phyloP scores from a whole-genome alignment of 2,113 vertebrate species.

The Clarias magur region DNA sequence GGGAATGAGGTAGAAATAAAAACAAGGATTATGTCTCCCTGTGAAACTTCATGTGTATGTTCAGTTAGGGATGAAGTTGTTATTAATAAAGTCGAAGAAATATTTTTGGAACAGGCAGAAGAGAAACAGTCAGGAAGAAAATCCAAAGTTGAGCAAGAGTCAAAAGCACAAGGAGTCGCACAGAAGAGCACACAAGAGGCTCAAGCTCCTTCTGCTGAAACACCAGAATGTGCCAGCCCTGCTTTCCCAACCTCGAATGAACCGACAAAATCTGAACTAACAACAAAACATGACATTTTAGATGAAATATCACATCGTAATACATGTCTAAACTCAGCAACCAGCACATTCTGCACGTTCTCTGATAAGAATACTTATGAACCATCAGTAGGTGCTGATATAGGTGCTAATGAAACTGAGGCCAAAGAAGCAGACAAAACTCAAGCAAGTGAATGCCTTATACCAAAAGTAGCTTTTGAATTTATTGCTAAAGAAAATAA shows the following conservation, averaged over 20 bases:
- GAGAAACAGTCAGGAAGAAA: conserved; percentile 26
- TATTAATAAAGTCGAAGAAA: conserved; percentile 12
- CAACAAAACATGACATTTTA: neutral
- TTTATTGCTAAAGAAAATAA: conserved; percentile 6
- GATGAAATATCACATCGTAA: conserved; percentile 9
- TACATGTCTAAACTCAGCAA: neutral
- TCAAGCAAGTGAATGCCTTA: neutral
- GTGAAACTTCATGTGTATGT: neutral
- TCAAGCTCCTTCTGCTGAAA: conserved; percentile 19
- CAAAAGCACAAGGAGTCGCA: conserved; percentile 1
- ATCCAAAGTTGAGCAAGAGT: conserved; percentile 38
- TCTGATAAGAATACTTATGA: conserved; percentile 17
- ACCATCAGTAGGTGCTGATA: neutral
- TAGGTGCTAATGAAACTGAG: neutral
- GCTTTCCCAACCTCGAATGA: neutral
- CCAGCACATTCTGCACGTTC: neutral
- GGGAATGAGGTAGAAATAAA: neutral
- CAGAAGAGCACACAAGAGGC: neutral
- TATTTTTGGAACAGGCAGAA: neutral
- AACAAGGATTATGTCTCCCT: neutral
- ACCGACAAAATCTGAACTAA: conserved; percentile 16
- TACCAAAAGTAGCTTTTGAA: neutral
- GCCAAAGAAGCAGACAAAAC: neutral
- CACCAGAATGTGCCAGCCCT: neutral
- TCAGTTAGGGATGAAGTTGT: neutral